A percentile compares a stretch with the other conserved stretches of the same genome.
These are phyloP conservation scores for Ormyrus labotus DNA, from an alignment of 2,888 invertebrate genomes.

Conservation along the genomic window DNA sequence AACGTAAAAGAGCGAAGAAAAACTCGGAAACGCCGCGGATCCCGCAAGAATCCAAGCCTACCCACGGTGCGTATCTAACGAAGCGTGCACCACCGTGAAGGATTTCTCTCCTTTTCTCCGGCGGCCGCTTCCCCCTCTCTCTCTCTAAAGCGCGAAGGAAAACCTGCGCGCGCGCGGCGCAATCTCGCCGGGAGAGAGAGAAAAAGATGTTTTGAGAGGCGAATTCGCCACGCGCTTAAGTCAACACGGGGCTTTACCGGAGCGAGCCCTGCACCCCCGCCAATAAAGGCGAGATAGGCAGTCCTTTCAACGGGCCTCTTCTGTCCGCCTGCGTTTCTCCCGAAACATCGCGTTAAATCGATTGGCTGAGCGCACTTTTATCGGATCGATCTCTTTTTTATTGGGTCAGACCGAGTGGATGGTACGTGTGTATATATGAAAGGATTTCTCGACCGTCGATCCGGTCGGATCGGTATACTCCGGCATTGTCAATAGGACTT, in stretches of 20 bases:
- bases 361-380: slow-evolving; percentile 15
- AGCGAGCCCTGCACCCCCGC: slow-evolving; percentile 58
- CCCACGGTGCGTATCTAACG: slow-evolving; percentile 33
- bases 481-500: slow-evolving; percentile 20
- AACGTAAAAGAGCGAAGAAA: background rate
- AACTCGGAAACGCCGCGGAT: background rate
- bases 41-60: background rate
- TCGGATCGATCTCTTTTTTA: background rate
- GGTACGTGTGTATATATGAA: slow-evolving; percentile 54
- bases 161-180: background rate
- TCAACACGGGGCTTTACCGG: slow-evolving; percentile 66
- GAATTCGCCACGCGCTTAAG: slow-evolving; percentile 74
- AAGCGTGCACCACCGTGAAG: slow-evolving; percentile 29
- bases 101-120: slow-evolving; percentile 12
- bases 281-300: slow-evolving; percentile 25
- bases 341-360: slow-evolving; percentile 64
- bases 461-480: slow-evolving; percentile 24
- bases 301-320: slow-evolving; percentile 58
- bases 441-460: slow-evolving; percentile 65
- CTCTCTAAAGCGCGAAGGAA: background rate
- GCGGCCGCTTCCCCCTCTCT: background rate
- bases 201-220: slow-evolving; percentile 68
- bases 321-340: slow-evolving; percentile 62
- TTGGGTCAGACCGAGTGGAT: background rate
- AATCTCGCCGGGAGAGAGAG: background rate